These are phyloP conservation scores for Flabesymbios commensalis DNA, from an alignment of 2,888 invertebrate species.

Conservation along the genomic window DNA sequence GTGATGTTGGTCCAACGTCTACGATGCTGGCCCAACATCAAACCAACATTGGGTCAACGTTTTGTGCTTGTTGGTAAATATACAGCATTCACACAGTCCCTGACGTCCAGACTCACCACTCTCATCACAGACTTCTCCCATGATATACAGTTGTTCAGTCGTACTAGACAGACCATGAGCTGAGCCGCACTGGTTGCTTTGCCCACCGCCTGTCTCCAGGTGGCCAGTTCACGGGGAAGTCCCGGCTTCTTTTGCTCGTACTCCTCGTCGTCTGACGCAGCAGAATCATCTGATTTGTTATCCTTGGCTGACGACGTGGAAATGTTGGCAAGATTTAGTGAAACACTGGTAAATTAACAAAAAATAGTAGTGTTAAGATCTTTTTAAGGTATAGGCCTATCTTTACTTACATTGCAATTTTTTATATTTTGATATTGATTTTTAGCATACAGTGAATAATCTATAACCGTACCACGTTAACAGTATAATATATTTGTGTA, in stretches of 20 bases:
- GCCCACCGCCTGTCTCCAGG: slow-evolving; percentile 87
- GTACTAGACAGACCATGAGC: slow-evolving; percentile 84
- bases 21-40: too few relatives aligned
- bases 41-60: too few relatives aligned
- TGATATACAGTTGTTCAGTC: slow-evolving; percentile 86
- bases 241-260: slow-evolving; percentile 34
- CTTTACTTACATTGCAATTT: too few relatives aligned
- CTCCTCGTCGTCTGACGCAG: slow-evolving; percentile 32
- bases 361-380: too few relatives aligned
- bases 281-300: slow-evolving; percentile 13
- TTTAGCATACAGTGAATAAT: background rate
- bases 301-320: slow-evolving; percentile 13
- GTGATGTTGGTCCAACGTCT: too few relatives aligned
- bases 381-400: too few relatives aligned
- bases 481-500: background rate
- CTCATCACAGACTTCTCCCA: slow-evolving; percentile 99
- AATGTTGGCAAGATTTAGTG: slow-evolving; percentile 46
- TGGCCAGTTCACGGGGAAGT: slow-evolving; percentile 72
- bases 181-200: slow-evolving; percentile 87
- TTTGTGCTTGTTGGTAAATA: too few relatives aligned
- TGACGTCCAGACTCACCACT: slow-evolving; percentile 76
- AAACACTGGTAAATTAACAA: too few relatives aligned
- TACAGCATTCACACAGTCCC: too few relatives aligned
- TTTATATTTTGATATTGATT: background rate
- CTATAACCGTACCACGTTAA: background rate